Base-by-base conservation (phyloP, 2,888 invertebrate genomes). In the Cynaeus angustus region DNA sequence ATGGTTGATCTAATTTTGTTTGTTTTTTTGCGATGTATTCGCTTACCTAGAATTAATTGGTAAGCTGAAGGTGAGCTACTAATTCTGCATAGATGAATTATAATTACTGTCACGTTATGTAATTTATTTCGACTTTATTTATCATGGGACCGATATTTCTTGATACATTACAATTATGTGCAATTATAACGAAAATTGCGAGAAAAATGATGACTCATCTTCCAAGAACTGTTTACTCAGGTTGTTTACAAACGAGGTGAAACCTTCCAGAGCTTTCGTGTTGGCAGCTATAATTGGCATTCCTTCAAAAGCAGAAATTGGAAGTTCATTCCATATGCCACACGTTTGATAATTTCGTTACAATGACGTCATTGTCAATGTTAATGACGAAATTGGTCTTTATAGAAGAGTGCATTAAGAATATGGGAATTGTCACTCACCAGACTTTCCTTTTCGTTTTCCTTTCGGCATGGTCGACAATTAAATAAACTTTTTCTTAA, bases 371-470 rank as follows among this genome's bases (percentile, higher is more conserved):
- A 56, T 6, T 7, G 9, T 6, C 30, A 14, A 7, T 7, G 14
- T 43, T 56, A n/a, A 13, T 59, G n/a, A 43, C 52, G 53, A 64
- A 48, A 50, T 21, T 53, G 43, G 14, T 41, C 64, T n/a, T 28
- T 64, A 64, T 53, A 28, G 28, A n/a, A 14, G 13, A 28, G 10
- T 28, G 12, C 6, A 13, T 38, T 64, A 53, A 38, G 53, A 12
- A n/a, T 1, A 3, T 50, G 14, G n/a, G 21, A 21, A 21, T 21
- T 21, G 21, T 21, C 21, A 81, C 89, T 88, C 81, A 92, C 91
- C 91, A 86, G 88, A 90, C 88, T 91, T 92, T 87, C 90, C 90
- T 88, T 89, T 91, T 87, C 90, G 90, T 87, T 90, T 90, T 86
- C 92, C 91, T 89, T 92, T 92, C 86, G 92, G 92, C 92, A 93